Evolutionary conservation across 2,888 invertebrate genomes (phyloP).

Genomic region (Nephrotoma guestfalica): DNA sequence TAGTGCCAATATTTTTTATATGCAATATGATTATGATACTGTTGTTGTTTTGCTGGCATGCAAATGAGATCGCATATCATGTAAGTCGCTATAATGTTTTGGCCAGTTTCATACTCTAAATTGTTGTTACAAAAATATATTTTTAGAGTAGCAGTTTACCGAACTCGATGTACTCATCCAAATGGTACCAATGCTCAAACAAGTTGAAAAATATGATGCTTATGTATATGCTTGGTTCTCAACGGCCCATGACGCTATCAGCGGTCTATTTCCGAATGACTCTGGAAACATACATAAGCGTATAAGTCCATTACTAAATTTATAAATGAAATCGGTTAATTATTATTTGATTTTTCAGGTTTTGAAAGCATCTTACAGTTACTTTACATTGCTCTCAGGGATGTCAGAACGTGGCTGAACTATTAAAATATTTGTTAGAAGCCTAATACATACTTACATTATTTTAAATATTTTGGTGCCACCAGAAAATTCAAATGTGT

Average conservation of each 20-base stretch:
- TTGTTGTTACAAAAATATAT: not conserved
- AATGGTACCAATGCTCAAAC: slow-evolving; percentile 6
- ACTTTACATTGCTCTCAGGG: not conserved
- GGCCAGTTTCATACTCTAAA: not conserved
- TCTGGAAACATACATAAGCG: not conserved
- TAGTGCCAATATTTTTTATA: not conserved
- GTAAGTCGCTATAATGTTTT: not conserved
- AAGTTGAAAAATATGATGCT: not conserved
- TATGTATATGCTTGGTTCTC: slow-evolving; percentile 4
- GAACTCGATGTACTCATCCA: not conserved
- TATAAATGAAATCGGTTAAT: too few relatives aligned
- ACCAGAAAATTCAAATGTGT: too few relatives aligned
- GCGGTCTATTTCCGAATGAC: not conserved
- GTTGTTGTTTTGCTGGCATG: slow-evolving; percentile 10
- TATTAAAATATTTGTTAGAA: too few relatives aligned
- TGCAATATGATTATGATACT: slow-evolving; percentile 7
- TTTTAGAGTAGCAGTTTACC: slow-evolving; percentile 5
- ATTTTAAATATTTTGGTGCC: too few relatives aligned
- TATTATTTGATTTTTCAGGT: not conserved
- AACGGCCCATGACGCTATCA: slow-evolving; percentile 3
- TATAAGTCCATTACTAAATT: not conserved
- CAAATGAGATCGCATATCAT: slow-evolving; percentile 7
- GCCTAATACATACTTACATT: too few relatives aligned
- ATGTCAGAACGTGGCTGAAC: not conserved
- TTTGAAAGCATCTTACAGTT: not conserved